Evolutionary conservation across 2,113 vertebrate species (phyloP).

Genomic region (Clinocottus analis): DNA sequence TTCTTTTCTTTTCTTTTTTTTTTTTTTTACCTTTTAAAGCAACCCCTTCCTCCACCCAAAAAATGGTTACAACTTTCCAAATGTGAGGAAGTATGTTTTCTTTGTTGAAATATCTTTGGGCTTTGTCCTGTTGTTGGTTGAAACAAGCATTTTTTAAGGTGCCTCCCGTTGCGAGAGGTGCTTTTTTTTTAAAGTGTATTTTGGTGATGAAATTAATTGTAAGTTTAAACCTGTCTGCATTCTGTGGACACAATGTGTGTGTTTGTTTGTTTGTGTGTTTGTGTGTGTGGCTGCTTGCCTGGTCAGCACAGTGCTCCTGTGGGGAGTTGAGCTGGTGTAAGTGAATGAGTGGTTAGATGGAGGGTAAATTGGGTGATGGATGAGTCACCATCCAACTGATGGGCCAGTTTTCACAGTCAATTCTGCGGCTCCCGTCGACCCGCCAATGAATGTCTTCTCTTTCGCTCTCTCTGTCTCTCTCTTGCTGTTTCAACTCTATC

Average conservation of each 20-base stretch:
- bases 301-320: constrained; percentile 50
- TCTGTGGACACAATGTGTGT: constrained; percentile 9
- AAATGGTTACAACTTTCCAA: background rate
- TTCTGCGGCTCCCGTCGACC: constrained; percentile 63
- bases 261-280: constrained; percentile 15
- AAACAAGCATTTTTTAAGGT: background rate
- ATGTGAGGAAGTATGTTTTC: background rate
- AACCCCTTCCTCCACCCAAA: too few relatives aligned
- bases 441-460: constrained; percentile 51
- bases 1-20: too few relatives aligned
- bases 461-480: constrained; percentile 41
- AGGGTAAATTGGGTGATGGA: constrained; percentile 78
- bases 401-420: constrained; percentile 69
- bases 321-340: constrained; percentile 57
- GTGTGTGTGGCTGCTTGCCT: constrained; percentile 33
- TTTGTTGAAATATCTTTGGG: background rate
- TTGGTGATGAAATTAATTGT: background rate
- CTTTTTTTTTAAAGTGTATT: background rate
- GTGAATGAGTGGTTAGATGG: constrained; percentile 73
- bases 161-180: background rate
- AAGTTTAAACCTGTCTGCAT: background rate
- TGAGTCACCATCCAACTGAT: constrained; percentile 68
- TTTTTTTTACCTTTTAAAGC: background rate
- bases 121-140: background rate
- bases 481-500: constrained; percentile 56